Evolutionary conservation across 2,888 invertebrate genomes (phyloP), one percentile per base, ranked within the genome.

Genomic region (Heliconius aoede): DNA sequence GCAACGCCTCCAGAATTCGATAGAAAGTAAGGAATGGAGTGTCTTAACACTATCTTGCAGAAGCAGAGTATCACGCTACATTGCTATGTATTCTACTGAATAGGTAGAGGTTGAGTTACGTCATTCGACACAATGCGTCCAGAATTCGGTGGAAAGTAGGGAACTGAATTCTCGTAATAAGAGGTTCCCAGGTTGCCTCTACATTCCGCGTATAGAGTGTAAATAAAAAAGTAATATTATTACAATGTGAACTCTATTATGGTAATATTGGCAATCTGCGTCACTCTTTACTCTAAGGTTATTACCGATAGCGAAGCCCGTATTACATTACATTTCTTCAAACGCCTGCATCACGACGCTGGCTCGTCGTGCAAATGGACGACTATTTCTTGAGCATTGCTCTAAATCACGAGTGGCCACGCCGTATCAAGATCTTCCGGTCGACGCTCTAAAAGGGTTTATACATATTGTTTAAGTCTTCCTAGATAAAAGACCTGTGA

Each of bases 361-460:
- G 71, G 82, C 82, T 83, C 86, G 83, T 87, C 89, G 89, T 88
- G 90, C 88, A 90, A 91, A 91, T 90, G 88, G 89, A 88, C 88
- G 88, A 84, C 89, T 85, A 90, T 89, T 90, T 86, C 88, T 88
- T 88, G 89, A 85, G 89, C 87, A 89, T 90, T 90, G 90, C 90
- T 89, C 90, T 91, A 90, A 91, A 91, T 90, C 91, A 91, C 90
- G 88, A 88, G 88, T 87, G 86, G 86, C 83, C 82, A 82, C 78
- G 84, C 86, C 85, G 89, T 89, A 91, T 91, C 91, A 90, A 91
- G 91, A 91, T 91, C 85, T 85, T 80, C 78, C 86, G 86, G 87
- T 84, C 86, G 85, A 83, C 86, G 87, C 83, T 86, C 87, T 85
- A 83, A 85, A 80, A 81, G 82, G 82, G 81, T 77, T 76, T 84